phyloP scores from a whole-genome alignment of 2,797 vertebrate species.

The Podarcis lilfordi region DNA sequence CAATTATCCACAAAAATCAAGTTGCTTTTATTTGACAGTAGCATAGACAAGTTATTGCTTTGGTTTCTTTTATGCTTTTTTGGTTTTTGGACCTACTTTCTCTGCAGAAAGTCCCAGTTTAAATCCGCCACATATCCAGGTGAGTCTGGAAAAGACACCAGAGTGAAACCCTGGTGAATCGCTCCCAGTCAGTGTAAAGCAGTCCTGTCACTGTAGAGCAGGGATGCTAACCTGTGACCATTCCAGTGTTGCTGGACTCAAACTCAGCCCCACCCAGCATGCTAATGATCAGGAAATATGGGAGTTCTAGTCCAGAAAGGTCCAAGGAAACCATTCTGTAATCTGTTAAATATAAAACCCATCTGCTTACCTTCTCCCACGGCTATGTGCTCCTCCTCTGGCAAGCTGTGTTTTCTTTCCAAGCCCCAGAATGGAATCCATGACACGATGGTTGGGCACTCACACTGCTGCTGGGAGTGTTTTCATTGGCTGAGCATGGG shows the following conservation, averaged over 20 bases:
- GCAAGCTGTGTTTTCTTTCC: not conserved
- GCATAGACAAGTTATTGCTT: not conserved
- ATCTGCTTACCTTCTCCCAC: not conserved
- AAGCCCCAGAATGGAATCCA: not conserved
- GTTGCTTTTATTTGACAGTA: not conserved
- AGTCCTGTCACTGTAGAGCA: too few relatives aligned
- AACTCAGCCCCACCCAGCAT: too few relatives aligned
- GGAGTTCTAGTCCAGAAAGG: too few relatives aligned
- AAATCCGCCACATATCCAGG: too few relatives aligned
- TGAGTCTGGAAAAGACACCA: too few relatives aligned
- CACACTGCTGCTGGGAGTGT: not conserved
- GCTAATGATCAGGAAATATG: too few relatives aligned
- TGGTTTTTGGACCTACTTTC: too few relatives aligned
- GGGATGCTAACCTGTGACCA: too few relatives aligned
- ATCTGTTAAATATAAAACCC: not conserved
- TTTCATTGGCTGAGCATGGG: not conserved
- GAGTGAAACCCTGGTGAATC: too few relatives aligned
- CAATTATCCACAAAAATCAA: not conserved
- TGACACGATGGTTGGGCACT: not conserved
- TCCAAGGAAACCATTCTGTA: not conserved
- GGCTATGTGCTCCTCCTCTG: not conserved
- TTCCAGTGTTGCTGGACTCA: too few relatives aligned
- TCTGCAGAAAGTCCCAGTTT: too few relatives aligned
- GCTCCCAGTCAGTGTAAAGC: too few relatives aligned
- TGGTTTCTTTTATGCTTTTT: not conserved